These are phyloP conservation scores for Tachysurus fulvidraco DNA, from an alignment of 2,113 vertebrate genomes.

Conservation along the genomic window DNA sequence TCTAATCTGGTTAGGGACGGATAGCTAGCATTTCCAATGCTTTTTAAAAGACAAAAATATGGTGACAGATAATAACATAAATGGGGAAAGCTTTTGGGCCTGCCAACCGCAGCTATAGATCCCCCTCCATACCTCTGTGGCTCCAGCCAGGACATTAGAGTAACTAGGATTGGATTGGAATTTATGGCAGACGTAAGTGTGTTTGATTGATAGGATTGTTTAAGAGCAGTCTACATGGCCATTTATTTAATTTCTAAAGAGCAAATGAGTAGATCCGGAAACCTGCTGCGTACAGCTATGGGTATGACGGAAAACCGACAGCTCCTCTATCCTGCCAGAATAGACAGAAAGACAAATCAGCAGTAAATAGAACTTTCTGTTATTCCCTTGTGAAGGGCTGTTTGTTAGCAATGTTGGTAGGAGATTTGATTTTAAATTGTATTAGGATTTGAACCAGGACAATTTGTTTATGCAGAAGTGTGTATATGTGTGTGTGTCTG, in stretches of 20 bases:
- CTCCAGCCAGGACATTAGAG: constrained; percentile 59
- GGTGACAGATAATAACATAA: constrained; percentile 75
- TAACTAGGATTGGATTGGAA: constrained; percentile 65
- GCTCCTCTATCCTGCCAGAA: constrained; percentile 10
- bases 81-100: constrained; percentile 66
- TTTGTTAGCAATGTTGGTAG: not conserved
- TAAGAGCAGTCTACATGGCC: constrained; percentile 57
- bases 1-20: constrained; percentile 77
- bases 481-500: constrained; percentile 1
- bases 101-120: constrained; percentile 62
- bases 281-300: constrained; percentile 1
- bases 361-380: constrained; percentile 7
- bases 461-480: not conserved
- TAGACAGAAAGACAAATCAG: constrained; percentile 11
- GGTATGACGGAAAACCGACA: constrained; percentile 1
- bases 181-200: constrained; percentile 71
- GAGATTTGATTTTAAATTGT: not conserved
- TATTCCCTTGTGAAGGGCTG: not conserved
- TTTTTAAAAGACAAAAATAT: constrained; percentile 78
- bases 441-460: not conserved
- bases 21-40: constrained; percentile 75
- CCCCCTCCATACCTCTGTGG: constrained; percentile 38
- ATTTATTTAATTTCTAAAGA: constrained; percentile 69
- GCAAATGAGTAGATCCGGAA: constrained; percentile 54
- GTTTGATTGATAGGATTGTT: constrained; percentile 70